Percentiles rank a stretch among this genome's conserved stretches.
Evolutionary conservation across 2,888 invertebrate genomes (phyloP).

Genomic region (Rhyacophila evoluta): DNA sequence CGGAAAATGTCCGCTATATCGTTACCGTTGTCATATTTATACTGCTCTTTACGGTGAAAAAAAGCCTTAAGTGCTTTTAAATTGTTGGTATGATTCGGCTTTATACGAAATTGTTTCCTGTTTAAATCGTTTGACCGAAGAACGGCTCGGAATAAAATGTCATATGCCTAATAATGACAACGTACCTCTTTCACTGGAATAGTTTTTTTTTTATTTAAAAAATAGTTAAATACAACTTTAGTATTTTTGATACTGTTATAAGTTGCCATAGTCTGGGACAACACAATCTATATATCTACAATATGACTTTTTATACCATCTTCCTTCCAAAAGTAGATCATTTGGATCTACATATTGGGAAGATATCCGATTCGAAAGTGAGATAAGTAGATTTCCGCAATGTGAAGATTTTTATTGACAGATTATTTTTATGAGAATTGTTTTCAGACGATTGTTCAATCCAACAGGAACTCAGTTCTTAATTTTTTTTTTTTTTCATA

Average conservation of each 20-base stretch:
- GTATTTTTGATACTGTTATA: not conserved
- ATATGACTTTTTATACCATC: no score
- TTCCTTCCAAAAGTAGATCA: no score
- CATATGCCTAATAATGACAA: conserved; percentile 4
- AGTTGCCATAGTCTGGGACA: no score
- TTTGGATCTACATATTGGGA: no score
- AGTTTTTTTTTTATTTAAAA: not conserved
- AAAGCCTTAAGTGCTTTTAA: conserved; percentile 13
- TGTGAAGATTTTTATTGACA: no score
- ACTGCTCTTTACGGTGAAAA: not conserved
- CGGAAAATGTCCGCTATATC: not conserved
- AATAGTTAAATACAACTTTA: not conserved
- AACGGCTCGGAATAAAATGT: not conserved
- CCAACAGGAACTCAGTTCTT: no score
- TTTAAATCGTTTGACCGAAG: conserved; percentile 1
- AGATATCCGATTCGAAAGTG: no score
- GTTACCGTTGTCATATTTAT: conserved; percentile 16
- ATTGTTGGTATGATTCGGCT: conserved; percentile 9
- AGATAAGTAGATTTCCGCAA: no score
- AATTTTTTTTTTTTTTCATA: no score
- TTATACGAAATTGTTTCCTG: conserved; percentile 17
- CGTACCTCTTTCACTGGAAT: not conserved
- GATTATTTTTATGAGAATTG: no score
- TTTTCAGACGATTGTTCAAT: no score
- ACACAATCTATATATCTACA: no score